Evolutionary conservation across 2,797 vertebrate genomes (phyloP).

Genomic region (Euthynnus affinis): DNA sequence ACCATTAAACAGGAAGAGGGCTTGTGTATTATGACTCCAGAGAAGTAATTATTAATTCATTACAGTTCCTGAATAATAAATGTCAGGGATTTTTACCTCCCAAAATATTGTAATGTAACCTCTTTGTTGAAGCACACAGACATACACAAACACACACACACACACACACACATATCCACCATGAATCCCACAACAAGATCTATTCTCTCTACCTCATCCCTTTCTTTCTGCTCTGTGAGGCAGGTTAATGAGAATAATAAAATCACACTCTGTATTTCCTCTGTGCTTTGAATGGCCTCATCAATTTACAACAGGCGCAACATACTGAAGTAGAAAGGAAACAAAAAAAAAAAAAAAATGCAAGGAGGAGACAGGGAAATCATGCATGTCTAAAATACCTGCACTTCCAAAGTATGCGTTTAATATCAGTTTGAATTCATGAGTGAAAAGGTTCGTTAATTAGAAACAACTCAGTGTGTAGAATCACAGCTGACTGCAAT

Average conservation of each 20-base stretch:
- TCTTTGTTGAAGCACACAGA: constrained; percentile 54
- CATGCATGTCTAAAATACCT: constrained; percentile 87
- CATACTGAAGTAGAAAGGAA: constrained; percentile 65
- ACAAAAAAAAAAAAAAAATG: constrained; percentile 13
- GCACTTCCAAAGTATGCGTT: constrained; percentile 77
- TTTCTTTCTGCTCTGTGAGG: constrained; percentile 80
- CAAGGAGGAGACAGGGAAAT: constrained; percentile 53
- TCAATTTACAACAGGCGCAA: constrained; percentile 86
- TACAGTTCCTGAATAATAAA: constrained; percentile 81
- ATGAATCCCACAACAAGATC: constrained; percentile 61
- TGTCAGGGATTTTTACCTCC: constrained; percentile 75
- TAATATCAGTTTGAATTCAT: constrained; percentile 74
- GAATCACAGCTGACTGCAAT: constrained; percentile 65
- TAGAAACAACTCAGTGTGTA: constrained; percentile 82
- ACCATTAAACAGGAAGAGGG: constrained; percentile 61
- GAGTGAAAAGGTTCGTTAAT: constrained; percentile 73
- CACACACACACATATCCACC: constrained; percentile 10
- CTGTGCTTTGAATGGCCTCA: constrained; percentile 87
- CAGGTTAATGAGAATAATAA: constrained; percentile 93
- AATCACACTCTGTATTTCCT: constrained; percentile 94
- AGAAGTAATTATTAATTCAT: constrained; percentile 83
- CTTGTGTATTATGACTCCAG: constrained; percentile 63
- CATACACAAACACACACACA: constrained; percentile 31
- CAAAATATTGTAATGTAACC: constrained; percentile 77
- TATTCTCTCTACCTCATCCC: constrained; percentile 64